Evolutionary conservation across 2,113 vertebrate species (phyloP).

Genomic region (Archilochus colubris): DNA sequence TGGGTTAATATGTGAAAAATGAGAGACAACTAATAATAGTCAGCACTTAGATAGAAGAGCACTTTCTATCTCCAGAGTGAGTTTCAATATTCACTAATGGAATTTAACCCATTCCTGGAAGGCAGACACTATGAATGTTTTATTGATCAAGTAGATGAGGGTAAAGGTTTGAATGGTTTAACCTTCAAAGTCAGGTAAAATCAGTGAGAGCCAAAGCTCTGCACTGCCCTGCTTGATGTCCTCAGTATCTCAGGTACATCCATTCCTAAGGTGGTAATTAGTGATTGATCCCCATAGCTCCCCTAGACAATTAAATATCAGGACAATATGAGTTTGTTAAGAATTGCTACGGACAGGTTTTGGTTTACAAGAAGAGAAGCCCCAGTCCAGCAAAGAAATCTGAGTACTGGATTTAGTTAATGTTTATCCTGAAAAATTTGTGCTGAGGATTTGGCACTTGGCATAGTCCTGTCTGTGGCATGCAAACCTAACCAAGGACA

Average conservation of each 20-base stretch:
- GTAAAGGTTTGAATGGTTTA: neutral
- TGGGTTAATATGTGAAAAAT: neutral
- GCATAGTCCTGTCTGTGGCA: neutral
- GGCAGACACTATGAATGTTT: neutral
- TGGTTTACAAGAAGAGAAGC: neutral
- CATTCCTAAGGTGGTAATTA: neutral
- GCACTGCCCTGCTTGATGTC: neutral
- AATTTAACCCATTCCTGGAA: slow-evolving; percentile 28
- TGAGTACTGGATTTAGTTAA: neutral
- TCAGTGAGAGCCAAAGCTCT: neutral
- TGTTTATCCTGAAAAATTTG: neutral
- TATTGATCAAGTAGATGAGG: neutral
- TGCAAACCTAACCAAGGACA: neutral
- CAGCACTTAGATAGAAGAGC: neutral
- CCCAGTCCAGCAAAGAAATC: neutral
- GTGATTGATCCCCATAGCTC: neutral
- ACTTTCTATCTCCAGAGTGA: slow-evolving; percentile 19
- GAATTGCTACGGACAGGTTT: neutral
- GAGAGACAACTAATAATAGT: neutral
- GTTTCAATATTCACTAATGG: slow-evolving; percentile 35
- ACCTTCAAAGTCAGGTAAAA: neutral
- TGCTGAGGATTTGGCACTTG: neutral
- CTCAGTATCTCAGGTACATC: neutral
- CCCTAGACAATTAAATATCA: neutral
- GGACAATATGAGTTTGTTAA: neutral